Base-by-base conservation (phyloP, 2,888 invertebrate genomes). In the Odontothrips loti region DNA sequence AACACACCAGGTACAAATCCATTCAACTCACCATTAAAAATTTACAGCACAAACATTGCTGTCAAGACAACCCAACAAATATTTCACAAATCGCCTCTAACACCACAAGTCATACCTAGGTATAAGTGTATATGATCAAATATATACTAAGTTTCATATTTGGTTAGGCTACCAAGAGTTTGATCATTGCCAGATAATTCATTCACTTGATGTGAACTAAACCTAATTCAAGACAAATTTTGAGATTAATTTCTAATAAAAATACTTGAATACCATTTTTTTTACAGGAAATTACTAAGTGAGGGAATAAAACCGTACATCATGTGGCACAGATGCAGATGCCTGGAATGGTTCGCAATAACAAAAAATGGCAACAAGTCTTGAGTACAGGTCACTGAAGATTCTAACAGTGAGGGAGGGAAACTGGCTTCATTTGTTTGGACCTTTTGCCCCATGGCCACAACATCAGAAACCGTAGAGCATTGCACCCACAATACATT, bases 1-100 rank as follows among this genome's bases (percentile, higher is more conserved):
- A 75, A 75, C 68, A 75, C 68, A 75, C 68, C 68, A 75, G 68
- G 68, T 75, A 75, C 68, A 75, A 75, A 75, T 23, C 68, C 68
- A 75, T 75, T 43, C 34, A 75, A 75, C 68, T 75, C 34, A 27
- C 68, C 27, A 8, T 27, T 10, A 75, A 23, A 58, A 17, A 15
- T 58, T 58, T 58, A 20, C 17, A 20, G 58, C 58, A 15, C 58
- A n/a, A n/a, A 58, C 58, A 58, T 75, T 27, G 68, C 58, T 58
- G 17, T 2, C 6, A 11, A 58, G n/a, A 58, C 58, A 58, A 6
- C 58, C 58, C 58, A 58, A 43, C 34, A 43, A 43, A 43, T 58
- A 15, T 58, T 58, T n/a, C 58, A 58, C 58, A 58, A 58, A 58
- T 58, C n/a, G 58, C 20, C 34, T 43, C 34, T 43, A 43, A 43